Evolutionary conservation across 2,888 invertebrate genomes (phyloP).

Genomic region (Charanyca ferruginea): DNA sequence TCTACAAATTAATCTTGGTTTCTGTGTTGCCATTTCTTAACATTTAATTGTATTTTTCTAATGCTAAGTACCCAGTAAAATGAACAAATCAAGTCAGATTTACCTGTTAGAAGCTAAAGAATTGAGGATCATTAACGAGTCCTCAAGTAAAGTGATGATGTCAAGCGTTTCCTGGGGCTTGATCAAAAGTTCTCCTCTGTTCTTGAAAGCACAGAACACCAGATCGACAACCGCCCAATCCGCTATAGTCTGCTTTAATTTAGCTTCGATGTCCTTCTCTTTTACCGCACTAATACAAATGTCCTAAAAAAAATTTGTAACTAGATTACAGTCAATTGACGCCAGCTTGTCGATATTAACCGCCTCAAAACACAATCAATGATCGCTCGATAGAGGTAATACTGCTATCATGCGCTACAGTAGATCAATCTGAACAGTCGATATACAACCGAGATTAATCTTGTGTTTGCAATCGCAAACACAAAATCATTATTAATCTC

Average conservation of each 20-base stretch:
- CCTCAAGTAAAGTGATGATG: constrained; percentile 95
- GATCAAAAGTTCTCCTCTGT: constrained; percentile 95
- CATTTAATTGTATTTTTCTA: neutral
- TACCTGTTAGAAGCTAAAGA: constrained; percentile 95
- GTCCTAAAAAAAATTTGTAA: constrained; percentile 88
- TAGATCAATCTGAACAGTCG: too few relatives aligned
- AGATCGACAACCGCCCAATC: constrained; percentile 95
- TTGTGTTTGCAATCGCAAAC: too few relatives aligned
- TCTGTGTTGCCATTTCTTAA: neutral
- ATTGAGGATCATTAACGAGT: constrained; percentile 96
- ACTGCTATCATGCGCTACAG: too few relatives aligned
- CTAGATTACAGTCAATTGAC: neutral
- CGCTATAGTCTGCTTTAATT: constrained; percentile 94
- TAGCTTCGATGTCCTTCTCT: constrained; percentile 97
- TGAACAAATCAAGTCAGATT: neutral
- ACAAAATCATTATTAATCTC: too few relatives aligned
- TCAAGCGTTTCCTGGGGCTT: constrained; percentile 95
- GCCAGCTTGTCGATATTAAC: too few relatives aligned
- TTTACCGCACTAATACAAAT: constrained; percentile 97
- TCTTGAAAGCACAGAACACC: constrained; percentile 94
- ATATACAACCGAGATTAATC: too few relatives aligned
- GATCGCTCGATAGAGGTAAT: neutral
- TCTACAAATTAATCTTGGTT: neutral
- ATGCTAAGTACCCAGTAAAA: neutral
- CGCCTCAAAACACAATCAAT: neutral